Evolutionary conservation across 2,888 invertebrate species (phyloP), one percentile per base, ranked within the genome.

Genomic region (Hypolimnas misippus): DNA sequence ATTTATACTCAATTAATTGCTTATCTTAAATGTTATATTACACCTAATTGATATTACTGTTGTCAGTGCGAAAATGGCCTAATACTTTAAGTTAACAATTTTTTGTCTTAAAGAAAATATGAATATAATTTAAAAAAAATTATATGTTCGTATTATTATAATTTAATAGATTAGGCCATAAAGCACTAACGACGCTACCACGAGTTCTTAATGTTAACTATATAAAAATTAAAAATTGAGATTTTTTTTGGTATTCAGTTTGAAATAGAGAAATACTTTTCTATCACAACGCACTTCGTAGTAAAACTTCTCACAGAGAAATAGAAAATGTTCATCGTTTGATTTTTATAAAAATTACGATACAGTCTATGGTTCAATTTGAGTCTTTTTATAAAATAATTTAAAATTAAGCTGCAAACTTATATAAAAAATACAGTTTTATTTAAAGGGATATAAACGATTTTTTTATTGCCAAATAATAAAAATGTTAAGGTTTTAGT

Each of bases 191-290:
- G 2, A 12, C 4, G n/a, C n/a, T 46, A 46, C 17, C 19, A 17
- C 44, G 19, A 5, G 21, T 46, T 21, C 19, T 46, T 46, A 46
- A 46, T 44, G 16, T 46, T 21, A 17, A 12, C 19, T 2, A 38
- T n/a, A 38, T 8, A 21, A 21, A 21, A 46, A 12, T 12, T 19
- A 44, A 44, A 42, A 55, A 19, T 51, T 55, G 51, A 63, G 59
- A 44, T 50, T 33, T 62, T n/a, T 31, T 55, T 55, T 63, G 59
- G 55, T 59, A 59, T 63, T 59, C 54, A 14, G 31, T 40, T 63
- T 40, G 31, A 55, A 54, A 46, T 21, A 1, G 12, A 38, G 21
- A 35, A 57, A 57, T 57, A 50, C 17, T 57, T 50, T 21, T 16
- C 2, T 57, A 50, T 40, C 29, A 29, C 19, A 38, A 56, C 19